Evolutionary conservation across 2,888 invertebrate genomes (phyloP).

Genomic region (Mactromeris polynyma): DNA sequence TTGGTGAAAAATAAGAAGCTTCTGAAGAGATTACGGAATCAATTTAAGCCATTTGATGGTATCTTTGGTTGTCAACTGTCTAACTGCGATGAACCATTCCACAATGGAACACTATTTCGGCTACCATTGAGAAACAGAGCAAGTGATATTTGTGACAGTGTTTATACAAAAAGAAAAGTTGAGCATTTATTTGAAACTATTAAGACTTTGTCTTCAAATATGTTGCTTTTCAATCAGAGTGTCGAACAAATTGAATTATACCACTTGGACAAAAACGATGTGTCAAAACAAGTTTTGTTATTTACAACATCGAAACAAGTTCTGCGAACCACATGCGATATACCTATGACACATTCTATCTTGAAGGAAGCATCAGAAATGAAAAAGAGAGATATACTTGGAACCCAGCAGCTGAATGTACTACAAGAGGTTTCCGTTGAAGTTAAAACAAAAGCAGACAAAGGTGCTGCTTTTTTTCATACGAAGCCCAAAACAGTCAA

Average conservation of each 20-base stretch:
- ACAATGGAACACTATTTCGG: slow-evolving; percentile 83
- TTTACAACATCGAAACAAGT: slow-evolving; percentile 7
- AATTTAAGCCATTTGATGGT: slow-evolving; percentile 79
- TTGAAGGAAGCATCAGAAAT: slow-evolving; percentile 17
- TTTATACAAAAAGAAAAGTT: slow-evolving; percentile 78
- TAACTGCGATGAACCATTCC: slow-evolving; percentile 10
- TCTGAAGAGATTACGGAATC: slow-evolving; percentile 68
- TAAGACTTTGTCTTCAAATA: slow-evolving; percentile 75
- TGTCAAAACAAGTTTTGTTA: background rate
- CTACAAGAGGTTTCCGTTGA: background rate
- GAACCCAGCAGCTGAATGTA: background rate
- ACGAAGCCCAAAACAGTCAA: background rate
- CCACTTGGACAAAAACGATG: slow-evolving; percentile 70
- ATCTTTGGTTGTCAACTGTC: slow-evolving; percentile 75
- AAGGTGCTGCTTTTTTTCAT: background rate
- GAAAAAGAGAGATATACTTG: background rate
- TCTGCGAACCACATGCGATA: background rate
- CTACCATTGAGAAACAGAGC: slow-evolving; percentile 81
- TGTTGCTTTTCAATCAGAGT: slow-evolving; percentile 85
- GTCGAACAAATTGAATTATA: slow-evolving; percentile 77
- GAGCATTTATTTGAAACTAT: slow-evolving; percentile 76
- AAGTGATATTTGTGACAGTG: slow-evolving; percentile 80
- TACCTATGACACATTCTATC: background rate
- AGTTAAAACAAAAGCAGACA: background rate
- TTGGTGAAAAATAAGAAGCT: slow-evolving; percentile 60